Conservation (phyloP, 2,797 vertebrate species). For the Distichodus sexfasciatus region DNA sequence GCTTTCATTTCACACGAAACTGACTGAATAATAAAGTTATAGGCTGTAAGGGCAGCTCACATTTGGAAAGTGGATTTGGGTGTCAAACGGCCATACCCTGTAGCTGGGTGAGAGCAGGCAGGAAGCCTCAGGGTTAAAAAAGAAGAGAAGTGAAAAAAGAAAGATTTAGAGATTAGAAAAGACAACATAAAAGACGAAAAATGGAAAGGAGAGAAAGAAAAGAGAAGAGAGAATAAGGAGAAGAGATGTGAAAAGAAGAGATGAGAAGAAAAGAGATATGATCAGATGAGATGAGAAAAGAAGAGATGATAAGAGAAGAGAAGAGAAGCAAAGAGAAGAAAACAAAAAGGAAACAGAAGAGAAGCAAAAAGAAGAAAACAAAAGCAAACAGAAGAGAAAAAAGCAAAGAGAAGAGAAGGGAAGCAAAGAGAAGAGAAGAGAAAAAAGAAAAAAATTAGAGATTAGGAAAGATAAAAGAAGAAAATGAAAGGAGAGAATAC, state of each 20-base stretch:
- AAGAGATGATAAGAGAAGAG: no score
- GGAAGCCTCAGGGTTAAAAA: not conserved
- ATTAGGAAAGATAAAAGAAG: slow-evolving; percentile 61
- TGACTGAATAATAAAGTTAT: no score
- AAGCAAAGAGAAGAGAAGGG: slow-evolving; percentile 57
- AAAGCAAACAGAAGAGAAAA: not conserved
- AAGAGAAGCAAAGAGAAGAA: not conserved
- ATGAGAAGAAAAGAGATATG: no score
- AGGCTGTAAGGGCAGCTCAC: not conserved
- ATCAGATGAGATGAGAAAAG: no score
- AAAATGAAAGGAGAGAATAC: slow-evolving; percentile 31
- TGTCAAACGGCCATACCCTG: not conserved
- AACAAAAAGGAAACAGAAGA: no score
- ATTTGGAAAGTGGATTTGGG: not conserved
- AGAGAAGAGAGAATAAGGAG: not conserved
- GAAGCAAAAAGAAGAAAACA: no score
- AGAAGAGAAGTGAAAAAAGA: no score
- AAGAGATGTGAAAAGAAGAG: not conserved
- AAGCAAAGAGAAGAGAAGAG: slow-evolving; percentile 60
- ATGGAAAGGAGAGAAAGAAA: no score
- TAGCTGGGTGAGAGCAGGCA: not conserved
- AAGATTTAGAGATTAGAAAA: no score
- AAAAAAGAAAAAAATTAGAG: slow-evolving; percentile 8
- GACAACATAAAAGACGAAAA: no score
- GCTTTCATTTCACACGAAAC: not conserved